These are phyloP conservation scores for Ptychadena robeensis DNA, from an alignment of 2,797 vertebrate species.

Conservation along the genomic window DNA sequence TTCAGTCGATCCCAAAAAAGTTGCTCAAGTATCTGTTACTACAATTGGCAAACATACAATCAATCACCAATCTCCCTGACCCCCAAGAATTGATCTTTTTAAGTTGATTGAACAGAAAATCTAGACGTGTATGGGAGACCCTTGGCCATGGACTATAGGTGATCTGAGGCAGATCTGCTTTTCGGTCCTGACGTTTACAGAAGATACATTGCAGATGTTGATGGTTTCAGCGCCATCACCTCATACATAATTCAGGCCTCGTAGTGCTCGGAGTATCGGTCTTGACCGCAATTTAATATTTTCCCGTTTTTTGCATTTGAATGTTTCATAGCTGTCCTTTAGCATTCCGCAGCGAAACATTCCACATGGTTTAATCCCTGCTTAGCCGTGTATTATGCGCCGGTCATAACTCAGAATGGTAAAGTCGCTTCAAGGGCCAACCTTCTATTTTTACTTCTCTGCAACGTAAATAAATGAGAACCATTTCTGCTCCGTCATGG, in stretches of 20 bases:
- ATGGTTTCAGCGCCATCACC: neutral
- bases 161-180: neutral
- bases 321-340: constrained; percentile 68
- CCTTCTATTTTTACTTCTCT: constrained; percentile 59
- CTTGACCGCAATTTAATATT: constrained; percentile 59
- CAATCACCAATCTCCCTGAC: no score
- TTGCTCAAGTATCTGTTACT: no score
- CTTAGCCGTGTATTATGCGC: constrained; percentile 69
- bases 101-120: no score
- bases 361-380: constrained; percentile 68
- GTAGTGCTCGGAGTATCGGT: constrained; percentile 23
- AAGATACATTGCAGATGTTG: neutral
- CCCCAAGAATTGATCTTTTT: no score
- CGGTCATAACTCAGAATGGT: constrained; percentile 66
- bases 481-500: constrained; percentile 60
- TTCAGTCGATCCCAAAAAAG: no score
- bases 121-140: no score
- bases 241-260: constrained; percentile 19
- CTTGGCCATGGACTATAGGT: no score
- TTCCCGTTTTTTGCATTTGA: constrained; percentile 64
- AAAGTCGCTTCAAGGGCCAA: constrained; percentile 68
- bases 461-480: constrained; percentile 61
- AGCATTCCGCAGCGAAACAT: constrained; percentile 66
- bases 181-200: neutral
- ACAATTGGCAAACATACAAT: no score